Conservation (phyloP, 92 coral and sea anemone species). For the Desmophyllum pertusum region DNA sequence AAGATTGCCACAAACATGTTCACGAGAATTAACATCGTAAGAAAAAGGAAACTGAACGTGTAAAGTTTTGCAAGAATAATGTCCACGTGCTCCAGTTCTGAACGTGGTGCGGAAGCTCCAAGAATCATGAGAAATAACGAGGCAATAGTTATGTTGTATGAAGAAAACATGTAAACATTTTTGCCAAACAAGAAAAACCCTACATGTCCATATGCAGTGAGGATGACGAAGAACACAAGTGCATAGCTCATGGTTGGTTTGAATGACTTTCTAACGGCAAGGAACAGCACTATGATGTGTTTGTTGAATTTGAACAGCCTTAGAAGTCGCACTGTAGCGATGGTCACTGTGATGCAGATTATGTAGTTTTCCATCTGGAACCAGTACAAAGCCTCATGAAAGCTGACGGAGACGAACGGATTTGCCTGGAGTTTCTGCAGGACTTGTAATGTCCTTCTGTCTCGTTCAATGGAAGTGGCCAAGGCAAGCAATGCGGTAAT, state of each 20-base stretch:
- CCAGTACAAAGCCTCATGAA: conserved; percentile 36
- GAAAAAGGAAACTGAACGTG: not conserved
- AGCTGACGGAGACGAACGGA: conserved; percentile 40
- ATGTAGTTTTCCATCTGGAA: conserved; percentile 30
- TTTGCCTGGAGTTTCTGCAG: conserved; percentile 25
- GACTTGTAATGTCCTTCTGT: not conserved
- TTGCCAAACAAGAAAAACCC: conserved; percentile 44
- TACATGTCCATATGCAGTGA: conserved; percentile 39
- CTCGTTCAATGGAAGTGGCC: conserved; percentile 26
- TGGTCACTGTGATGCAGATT: conserved; percentile 25
- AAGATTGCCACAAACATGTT: conserved; percentile 57
- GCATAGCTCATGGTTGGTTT: conserved; percentile 29
- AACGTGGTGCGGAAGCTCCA: conserved; percentile 21
- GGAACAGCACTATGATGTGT: conserved; percentile 30
- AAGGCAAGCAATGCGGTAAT: conserved; percentile 21
- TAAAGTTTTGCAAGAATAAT: not conserved
- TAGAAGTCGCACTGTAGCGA: conserved; percentile 27
- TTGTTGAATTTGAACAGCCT: conserved; percentile 22
- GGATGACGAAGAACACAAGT: conserved; percentile 19
- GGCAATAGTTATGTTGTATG: not conserved
- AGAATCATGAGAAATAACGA: conserved; percentile 30
- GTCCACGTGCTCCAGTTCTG: not conserved
- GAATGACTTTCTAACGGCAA: conserved; percentile 21
- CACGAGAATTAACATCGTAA: conserved; percentile 2
- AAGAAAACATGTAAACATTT: conserved; percentile 37